Evolutionary conservation across 2,113 vertebrate species (phyloP).

Genomic region (Anser brachyrhynchus): DNA sequence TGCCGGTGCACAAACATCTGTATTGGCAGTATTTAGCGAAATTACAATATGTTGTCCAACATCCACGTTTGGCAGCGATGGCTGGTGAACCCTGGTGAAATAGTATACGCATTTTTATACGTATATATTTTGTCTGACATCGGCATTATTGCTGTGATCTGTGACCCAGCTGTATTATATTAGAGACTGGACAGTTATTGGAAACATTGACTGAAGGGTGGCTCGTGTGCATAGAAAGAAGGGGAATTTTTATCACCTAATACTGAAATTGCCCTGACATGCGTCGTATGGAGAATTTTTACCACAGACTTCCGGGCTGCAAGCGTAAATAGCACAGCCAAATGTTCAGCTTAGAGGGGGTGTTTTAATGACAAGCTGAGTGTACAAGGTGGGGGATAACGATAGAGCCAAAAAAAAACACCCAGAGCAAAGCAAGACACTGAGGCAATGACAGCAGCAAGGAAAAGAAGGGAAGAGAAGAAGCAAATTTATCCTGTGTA

Average conservation of each 20-base stretch:
- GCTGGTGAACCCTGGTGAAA: background rate
- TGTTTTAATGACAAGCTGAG: background rate
- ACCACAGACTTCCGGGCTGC: background rate
- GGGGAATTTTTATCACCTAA: slow-evolving; percentile 14
- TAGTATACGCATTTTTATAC: background rate
- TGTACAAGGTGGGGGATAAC: background rate
- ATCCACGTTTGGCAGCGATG: background rate
- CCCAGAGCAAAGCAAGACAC: background rate
- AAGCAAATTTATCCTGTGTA: background rate
- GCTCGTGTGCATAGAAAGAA: background rate
- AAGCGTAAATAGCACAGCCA: background rate
- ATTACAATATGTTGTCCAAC: background rate
- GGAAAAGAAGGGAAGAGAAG: background rate
- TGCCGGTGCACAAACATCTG: background rate
- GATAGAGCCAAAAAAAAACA: background rate
- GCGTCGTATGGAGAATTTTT: background rate
- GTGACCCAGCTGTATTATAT: background rate
- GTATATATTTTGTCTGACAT: background rate
- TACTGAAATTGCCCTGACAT: slow-evolving; percentile 20
- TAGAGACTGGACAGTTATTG: background rate
- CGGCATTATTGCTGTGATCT: background rate
- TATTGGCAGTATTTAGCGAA: background rate
- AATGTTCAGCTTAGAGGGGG: background rate
- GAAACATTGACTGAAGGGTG: background rate
- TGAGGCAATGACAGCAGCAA: background rate